Evolutionary conservation across 2,797 vertebrate species (phyloP), one percentile per base, ranked within the genome.

Genomic region (Propithecus perrieri): DNA sequence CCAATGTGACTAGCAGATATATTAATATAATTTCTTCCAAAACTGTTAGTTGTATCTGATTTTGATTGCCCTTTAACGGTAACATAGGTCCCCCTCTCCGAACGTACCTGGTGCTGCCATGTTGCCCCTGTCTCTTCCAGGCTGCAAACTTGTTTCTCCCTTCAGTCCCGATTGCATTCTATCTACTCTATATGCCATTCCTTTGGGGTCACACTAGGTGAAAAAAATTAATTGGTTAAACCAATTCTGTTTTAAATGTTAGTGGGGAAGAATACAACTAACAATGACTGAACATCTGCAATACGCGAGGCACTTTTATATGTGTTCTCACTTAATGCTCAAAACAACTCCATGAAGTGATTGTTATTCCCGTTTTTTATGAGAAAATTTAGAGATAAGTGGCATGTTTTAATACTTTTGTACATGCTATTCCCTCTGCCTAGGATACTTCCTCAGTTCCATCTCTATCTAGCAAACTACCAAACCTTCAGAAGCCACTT

Each of bases 401-500:
- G n/a, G 7, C n/a, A 50, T 57, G 20, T 10, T 78, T 75, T 75
- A 92, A 83, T 78, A 46, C 3, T n/a, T 88, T 85, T 76, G 33
- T 55, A 69, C 26, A 61, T 94, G 28, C 11, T 61, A 17, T 95
- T 84, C 20, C 35, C 28, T 93, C 87, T 95, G 12, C 61, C 72
- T 72, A 35, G 18, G 43, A 50, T 85, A 43, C 1, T 2, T 43
- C 14, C 93, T 89, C 18, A n/a, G 4, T 95, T 95, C 30, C 53
- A 57, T 89, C 55, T 92, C 75, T 94, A 43, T 85, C 38, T 92
- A 81, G 61, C 55, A 88, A 88, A 43, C 55, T 88, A 88, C 24
- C 43, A 85, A 92, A 87, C 24, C 15, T 92, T 81, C 46, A 78
- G 61, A 92, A 96, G 63, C 63, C n/a, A 86, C 50, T 96, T 94